Conservation (phyloP, 2,113 vertebrate species). For the Gnathonemus longibarbis region DNA sequence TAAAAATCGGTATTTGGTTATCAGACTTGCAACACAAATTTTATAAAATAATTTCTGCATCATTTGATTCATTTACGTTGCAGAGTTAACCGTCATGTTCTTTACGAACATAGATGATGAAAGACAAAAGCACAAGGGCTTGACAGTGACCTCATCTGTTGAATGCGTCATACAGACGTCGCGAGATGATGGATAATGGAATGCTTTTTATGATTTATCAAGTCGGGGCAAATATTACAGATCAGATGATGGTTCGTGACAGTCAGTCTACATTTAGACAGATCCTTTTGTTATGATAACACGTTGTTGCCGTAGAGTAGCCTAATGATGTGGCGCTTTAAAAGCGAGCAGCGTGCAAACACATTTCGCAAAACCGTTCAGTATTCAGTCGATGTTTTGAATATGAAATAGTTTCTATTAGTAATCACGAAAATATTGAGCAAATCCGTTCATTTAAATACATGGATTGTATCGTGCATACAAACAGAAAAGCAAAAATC, state of each 20-base stretch:
- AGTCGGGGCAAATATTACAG: neutral
- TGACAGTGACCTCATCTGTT: neutral
- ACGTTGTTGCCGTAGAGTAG: neutral
- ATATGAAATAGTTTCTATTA: neutral
- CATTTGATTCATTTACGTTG: neutral
- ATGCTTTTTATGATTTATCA: neutral
- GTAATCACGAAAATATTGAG: neutral
- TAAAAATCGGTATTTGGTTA: neutral
- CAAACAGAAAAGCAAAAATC: neutral
- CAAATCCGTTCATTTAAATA: neutral
- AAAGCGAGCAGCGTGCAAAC: neutral
- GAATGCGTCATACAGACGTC: constrained; percentile 14
- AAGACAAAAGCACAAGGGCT: neutral
- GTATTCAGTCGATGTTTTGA: neutral
- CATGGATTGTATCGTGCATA: neutral
- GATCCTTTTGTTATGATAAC: neutral
- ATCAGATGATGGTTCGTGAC: neutral
- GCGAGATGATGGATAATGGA: neutral
- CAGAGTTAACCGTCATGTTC: neutral
- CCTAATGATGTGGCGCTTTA: neutral
- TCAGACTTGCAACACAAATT: neutral
- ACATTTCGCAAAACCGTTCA: neutral
- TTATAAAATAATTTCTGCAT: neutral
- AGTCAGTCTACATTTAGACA: neutral
- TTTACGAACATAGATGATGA: neutral